Evolutionary conservation across 2,113 vertebrate species (phyloP).

Genomic region (Notechis scutatus): DNA sequence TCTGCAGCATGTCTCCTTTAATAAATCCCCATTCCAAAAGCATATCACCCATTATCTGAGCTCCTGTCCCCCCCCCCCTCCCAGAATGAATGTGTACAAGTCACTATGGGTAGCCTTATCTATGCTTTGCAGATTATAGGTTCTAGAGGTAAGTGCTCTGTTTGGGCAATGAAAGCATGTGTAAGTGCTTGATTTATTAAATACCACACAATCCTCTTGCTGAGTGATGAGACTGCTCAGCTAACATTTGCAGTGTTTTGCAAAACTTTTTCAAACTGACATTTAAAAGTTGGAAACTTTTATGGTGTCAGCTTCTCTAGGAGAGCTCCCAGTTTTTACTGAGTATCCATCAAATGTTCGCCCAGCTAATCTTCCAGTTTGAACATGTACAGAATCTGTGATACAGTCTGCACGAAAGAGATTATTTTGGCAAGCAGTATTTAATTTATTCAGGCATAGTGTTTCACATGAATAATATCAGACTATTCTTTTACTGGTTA

Average conservation of each 20-base stretch:
- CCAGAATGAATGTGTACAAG: conserved; percentile 26
- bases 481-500: not conserved
- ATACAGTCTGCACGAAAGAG: not conserved
- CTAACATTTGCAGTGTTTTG: not conserved
- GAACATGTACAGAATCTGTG: not conserved
- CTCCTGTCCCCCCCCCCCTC: not conserved
- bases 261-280: not conserved
- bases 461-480: not conserved
- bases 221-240: not conserved
- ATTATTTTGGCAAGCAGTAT: not conserved
- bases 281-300: conserved; percentile 1
- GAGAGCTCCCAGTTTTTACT: not conserved
- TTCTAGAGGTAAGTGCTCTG: conserved; percentile 17
- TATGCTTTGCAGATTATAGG: conserved; percentile 19
- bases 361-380: not conserved
- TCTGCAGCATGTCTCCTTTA: not conserved
- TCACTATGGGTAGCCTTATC: conserved; percentile 34
- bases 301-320: not conserved
- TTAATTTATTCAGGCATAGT: not conserved
- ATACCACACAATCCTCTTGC: not conserved
- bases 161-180: not conserved
- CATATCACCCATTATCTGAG: conserved; percentile 8
- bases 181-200: conserved; percentile 10
- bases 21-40: conserved; percentile 12
- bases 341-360: not conserved